phyloP scores from a whole-genome alignment of 2,888 invertebrate genomes.

The Notocelia uddmanniana region DNA sequence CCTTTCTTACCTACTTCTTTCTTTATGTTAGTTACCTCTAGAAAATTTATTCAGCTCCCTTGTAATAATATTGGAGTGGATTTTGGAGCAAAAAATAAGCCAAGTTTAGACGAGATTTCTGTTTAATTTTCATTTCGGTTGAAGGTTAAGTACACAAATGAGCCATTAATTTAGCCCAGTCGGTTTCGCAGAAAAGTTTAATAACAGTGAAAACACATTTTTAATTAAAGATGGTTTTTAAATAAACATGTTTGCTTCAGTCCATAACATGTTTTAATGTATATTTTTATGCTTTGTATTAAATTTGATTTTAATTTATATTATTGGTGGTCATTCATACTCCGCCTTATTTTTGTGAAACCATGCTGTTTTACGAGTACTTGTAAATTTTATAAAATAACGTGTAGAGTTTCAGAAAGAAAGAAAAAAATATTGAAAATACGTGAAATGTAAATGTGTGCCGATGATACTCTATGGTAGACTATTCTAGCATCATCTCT shows the following conservation, averaged over 20 bases:
- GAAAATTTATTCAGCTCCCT: constrained; percentile 61
- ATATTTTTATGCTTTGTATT: too few species aligned
- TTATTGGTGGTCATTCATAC: too few species aligned
- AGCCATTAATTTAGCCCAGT: constrained; percentile 32
- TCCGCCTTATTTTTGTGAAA: too few species aligned
- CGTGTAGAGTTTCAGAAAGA: too few species aligned
- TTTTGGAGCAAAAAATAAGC: constrained; percentile 38
- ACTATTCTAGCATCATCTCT: too few species aligned
- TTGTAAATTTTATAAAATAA: too few species aligned
- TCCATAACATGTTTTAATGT: too few species aligned
- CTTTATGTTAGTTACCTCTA: constrained; percentile 67
- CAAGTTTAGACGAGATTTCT: constrained; percentile 48
- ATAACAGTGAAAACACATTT: constrained; percentile 16
- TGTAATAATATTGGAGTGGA: constrained; percentile 46
- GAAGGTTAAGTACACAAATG: constrained; percentile 46
- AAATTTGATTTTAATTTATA: too few species aligned
- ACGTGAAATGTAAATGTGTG: too few species aligned
- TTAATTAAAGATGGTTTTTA: constrained; percentile 15
- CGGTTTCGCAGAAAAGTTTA: constrained; percentile 15
- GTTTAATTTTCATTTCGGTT: constrained; percentile 55
- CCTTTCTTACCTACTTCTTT: constrained; percentile 62
- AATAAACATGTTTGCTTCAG: neutral
- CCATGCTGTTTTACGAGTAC: too few species aligned
- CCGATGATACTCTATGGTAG: too few species aligned
- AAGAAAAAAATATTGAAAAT: too few species aligned